These are phyloP conservation scores for Echeneis naucrates DNA, from an alignment of 2,797 vertebrate species.

Conservation along the genomic window DNA sequence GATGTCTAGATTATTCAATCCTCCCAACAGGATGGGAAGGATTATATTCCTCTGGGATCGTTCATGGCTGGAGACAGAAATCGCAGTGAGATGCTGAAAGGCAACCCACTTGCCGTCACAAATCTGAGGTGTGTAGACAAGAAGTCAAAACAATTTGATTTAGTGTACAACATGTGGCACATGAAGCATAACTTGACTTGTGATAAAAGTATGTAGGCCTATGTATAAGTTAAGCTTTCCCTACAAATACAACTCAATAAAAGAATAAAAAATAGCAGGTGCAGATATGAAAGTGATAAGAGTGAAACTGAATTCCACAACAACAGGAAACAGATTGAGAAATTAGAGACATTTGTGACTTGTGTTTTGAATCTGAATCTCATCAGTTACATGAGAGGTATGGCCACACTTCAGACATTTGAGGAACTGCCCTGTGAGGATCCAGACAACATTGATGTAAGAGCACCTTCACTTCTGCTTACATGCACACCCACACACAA, in stretches of 20 bases:
- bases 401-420: slow-evolving; percentile 87
- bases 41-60: slow-evolving; percentile 91
- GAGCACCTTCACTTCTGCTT: slow-evolving; percentile 42
- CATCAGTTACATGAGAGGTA: slow-evolving; percentile 87
- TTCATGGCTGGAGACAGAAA: slow-evolving; percentile 70
- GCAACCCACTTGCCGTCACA: slow-evolving; percentile 73
- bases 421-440: slow-evolving; percentile 85
- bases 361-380: slow-evolving; percentile 21
- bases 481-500: neutral
- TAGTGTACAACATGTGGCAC: neutral
- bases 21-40: slow-evolving; percentile 89
- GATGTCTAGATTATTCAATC: neutral
- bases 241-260: neutral
- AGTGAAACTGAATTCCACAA: slow-evolving; percentile 17
- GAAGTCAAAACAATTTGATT: neutral
- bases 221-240: neutral
- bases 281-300: slow-evolving; percentile 16
- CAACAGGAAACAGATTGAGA: slow-evolving; percentile 20
- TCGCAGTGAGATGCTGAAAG: slow-evolving; percentile 49
- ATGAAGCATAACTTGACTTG: neutral
- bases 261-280: neutral
- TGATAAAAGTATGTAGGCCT: neutral
- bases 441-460: slow-evolving; percentile 79
- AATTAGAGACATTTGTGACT: slow-evolving; percentile 9
- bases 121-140: slow-evolving; percentile 74